Evolutionary conservation across 1,140 invertebrate genomes (phyloP).

Genomic region (Cephus cinctus): DNA sequence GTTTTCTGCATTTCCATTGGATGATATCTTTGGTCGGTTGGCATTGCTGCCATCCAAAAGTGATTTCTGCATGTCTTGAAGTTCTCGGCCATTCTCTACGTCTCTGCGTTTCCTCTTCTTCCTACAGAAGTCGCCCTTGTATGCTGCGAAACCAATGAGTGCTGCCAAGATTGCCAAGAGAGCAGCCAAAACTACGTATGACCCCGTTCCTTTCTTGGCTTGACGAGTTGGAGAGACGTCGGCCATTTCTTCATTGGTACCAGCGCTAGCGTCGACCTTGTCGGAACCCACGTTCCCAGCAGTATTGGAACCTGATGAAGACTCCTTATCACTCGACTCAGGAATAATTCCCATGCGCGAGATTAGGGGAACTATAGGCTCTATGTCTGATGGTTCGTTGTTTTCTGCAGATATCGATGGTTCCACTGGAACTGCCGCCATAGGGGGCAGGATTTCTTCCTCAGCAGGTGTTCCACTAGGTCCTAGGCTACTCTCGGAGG

Average conservation of each 20-base stretch:
- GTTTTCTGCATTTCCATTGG: conserved; percentile 45
- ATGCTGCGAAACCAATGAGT: conserved; percentile 47
- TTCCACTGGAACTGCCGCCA: not conserved
- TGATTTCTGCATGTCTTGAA: conserved; percentile 49
- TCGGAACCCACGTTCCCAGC: too few species aligned
- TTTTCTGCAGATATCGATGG: not conserved
- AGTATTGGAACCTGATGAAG: too few species aligned
- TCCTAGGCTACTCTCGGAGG: conserved; percentile 10
- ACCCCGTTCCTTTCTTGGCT: conserved; percentile 48
- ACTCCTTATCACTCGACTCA: too few species aligned
- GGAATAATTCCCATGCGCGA: too few species aligned
- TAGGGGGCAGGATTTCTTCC: conserved; percentile 1
- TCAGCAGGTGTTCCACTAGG: too few species aligned
- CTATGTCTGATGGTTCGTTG: too few species aligned
- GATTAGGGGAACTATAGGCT: too few species aligned
- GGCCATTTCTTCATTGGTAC: conserved; percentile 19
- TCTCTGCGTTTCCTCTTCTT: conserved; percentile 41
- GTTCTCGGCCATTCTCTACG: conserved; percentile 46
- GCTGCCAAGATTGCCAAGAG: conserved; percentile 39
- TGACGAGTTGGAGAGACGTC: conserved; percentile 34
- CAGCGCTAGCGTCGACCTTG: not conserved
- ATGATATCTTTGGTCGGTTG: conserved; percentile 35
- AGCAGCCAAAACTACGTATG: conserved; percentile 43
- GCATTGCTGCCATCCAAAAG: conserved; percentile 35
- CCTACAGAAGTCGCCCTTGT: conserved; percentile 48